phyloP scores from a whole-genome alignment of 1,140 invertebrate species.

The Leptoteleia sp. region DNA sequence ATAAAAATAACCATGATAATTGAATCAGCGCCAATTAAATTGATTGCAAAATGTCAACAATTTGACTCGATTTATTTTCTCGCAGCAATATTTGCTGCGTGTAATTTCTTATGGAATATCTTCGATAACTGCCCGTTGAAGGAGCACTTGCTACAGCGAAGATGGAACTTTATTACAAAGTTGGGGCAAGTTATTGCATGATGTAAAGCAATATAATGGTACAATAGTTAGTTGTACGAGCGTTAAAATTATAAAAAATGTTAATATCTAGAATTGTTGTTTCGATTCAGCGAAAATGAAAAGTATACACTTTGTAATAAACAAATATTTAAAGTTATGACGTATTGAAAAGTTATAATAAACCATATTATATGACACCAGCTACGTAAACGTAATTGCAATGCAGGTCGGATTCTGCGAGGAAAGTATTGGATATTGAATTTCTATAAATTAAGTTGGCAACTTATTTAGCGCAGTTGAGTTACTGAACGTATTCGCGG shows the following conservation, averaged over 20 bases:
- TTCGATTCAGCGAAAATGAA: too few species aligned
- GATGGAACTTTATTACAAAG: conserved; percentile 9
- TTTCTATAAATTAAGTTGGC: conserved; percentile 28
- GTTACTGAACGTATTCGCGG: conserved; percentile 7
- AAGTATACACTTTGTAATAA: too few species aligned
- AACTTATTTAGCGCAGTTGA: conserved; percentile 7
- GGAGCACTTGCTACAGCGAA: conserved; percentile 23
- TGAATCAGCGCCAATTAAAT: too few species aligned
- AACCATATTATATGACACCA: too few species aligned
- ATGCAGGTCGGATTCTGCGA: neutral
- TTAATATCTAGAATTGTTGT: too few species aligned
- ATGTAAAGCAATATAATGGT: neutral
- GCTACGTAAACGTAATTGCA: too few species aligned
- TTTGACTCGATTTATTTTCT: conserved; percentile 6
- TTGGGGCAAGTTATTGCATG: conserved; percentile 2
- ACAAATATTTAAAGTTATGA: too few species aligned
- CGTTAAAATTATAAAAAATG: too few species aligned
- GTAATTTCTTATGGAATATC: conserved; percentile 26
- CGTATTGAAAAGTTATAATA: too few species aligned
- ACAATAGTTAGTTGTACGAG: too few species aligned
- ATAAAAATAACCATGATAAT: too few species aligned
- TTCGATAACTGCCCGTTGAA: conserved; percentile 37
- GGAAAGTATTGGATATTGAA: conserved; percentile 18
- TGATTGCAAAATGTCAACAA: too few species aligned
- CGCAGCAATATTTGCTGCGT: neutral